Evolutionary conservation across 2,113 vertebrate species (phyloP).

Genomic region (Rhinichthys klamathensis): DNA sequence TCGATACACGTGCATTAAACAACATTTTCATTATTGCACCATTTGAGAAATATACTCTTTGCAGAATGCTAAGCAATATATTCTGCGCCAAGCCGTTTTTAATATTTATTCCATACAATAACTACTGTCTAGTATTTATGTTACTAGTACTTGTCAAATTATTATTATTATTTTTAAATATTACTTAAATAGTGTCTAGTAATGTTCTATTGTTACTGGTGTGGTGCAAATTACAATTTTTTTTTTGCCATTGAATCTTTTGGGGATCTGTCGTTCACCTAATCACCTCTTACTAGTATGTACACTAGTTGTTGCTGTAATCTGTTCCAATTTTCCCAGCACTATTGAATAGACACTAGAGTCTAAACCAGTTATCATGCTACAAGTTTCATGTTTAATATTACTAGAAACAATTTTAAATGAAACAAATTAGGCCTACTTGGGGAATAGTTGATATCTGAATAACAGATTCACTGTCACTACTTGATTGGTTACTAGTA

Average conservation of each 20-base stretch:
- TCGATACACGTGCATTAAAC: not conserved
- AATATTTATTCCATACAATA: not conserved
- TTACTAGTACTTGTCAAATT: not conserved
- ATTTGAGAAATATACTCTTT: not conserved
- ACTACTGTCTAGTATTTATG: not conserved
- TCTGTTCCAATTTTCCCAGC: not conserved
- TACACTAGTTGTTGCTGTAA: not conserved
- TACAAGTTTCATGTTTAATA: too few species aligned
- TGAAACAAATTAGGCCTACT: too few species aligned
- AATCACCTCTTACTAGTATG: not conserved
- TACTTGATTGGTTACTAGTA: not conserved
- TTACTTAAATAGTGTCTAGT: not conserved
- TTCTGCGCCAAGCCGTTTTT: not conserved
- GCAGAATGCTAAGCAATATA: too few species aligned
- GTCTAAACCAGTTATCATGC: too few species aligned
- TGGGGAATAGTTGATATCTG: not conserved
- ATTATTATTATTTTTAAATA: not conserved
- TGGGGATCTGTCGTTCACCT: not conserved
- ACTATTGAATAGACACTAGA: not conserved
- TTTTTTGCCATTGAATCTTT: not conserved
- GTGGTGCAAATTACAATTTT: not conserved
- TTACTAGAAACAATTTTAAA: too few species aligned
- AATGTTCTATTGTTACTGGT: not conserved
- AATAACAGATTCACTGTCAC: not conserved
- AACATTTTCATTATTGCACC: not conserved